Conservation (phyloP, 2,888 invertebrate genomes). For the Tethea ocularis region DNA sequence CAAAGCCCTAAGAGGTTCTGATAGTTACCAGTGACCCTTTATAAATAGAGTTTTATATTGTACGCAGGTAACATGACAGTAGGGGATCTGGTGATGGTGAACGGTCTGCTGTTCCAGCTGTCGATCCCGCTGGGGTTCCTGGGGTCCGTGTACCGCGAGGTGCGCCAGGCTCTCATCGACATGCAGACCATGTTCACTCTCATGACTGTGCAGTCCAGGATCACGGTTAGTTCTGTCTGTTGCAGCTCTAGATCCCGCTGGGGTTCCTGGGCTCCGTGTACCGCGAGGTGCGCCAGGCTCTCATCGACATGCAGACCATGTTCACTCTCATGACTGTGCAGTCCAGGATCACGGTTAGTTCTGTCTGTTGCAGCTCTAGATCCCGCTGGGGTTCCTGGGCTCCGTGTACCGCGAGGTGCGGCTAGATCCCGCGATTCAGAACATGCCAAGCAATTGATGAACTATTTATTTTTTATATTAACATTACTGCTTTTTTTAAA, state of each 20-base stretch:
- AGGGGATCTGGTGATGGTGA: conserved; percentile 99
- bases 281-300: conserved; percentile 96
- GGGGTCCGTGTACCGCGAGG: conserved; percentile 98
- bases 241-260: conserved; percentile 98
- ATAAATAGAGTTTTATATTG: no score
- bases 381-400: conserved; percentile 98
- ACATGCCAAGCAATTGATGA: no score
- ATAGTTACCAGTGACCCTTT: no score
- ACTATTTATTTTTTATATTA: no score
- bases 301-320: conserved; percentile 99
- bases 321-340: conserved; percentile 96
- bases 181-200: conserved; percentile 99
- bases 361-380: conserved; percentile 95
- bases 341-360: conserved; percentile 87
- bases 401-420: conserved; percentile 98
- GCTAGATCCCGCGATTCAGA: conserved; percentile 99
- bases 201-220: conserved; percentile 92
- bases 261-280: conserved; percentile 99
- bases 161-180: conserved; percentile 96
- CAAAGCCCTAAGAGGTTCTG: no score
- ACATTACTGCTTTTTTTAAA: no score
- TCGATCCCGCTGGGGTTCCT: conserved; percentile 98
- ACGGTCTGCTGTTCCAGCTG: conserved; percentile 98
- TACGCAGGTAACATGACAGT: conserved; percentile 96
- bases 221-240: conserved; percentile 88